A percentile compares a stretch with the other conserved stretches of the same genome.
These are phyloP conservation scores for Pararge aegeria DNA, from an alignment of 1,140 invertebrate species.

Conservation along the genomic window DNA sequence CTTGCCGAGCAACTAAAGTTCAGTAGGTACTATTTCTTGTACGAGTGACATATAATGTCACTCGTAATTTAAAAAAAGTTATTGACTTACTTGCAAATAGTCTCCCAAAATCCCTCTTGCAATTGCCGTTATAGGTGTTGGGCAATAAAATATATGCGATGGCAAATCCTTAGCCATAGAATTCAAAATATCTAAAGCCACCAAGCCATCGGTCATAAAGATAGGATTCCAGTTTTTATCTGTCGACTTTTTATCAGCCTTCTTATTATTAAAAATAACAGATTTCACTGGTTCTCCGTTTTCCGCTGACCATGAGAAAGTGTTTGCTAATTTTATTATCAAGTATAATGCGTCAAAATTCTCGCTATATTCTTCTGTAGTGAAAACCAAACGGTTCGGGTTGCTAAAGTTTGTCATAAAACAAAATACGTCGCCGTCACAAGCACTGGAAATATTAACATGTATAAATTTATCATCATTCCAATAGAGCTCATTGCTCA, in stretches of 20 bases:
- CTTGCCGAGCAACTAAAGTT: too few relatives aligned
- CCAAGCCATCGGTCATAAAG: slow-evolving; percentile 58
- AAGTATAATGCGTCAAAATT: slow-evolving; percentile 55
- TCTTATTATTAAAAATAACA: not conserved
- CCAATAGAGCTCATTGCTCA: too few relatives aligned
- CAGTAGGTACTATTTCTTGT: too few relatives aligned
- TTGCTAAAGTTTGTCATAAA: slow-evolving; percentile 58
- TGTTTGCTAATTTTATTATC: slow-evolving; percentile 58
- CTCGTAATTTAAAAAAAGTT: too few relatives aligned
- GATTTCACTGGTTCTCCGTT: slow-evolving; percentile 14
- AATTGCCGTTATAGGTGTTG: slow-evolving; percentile 45
- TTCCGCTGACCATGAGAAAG: slow-evolving; percentile 32
- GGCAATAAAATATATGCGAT: slow-evolving; percentile 51
- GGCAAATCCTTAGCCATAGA: slow-evolving; percentile 52
- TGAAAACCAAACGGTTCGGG: slow-evolving; percentile 47
- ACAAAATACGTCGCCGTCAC: slow-evolving; percentile 63
- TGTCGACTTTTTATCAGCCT: slow-evolving; percentile 11
- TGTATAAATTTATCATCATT: too few relatives aligned
- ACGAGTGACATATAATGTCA: too few relatives aligned
- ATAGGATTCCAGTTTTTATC: slow-evolving; percentile 45
- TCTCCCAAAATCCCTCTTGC: slow-evolving; percentile 53
- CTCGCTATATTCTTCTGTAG: slow-evolving; percentile 36
- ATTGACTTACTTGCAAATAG: slow-evolving; percentile 48
- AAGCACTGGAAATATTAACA: slow-evolving; percentile 37
- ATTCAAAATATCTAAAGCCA: slow-evolving; percentile 52